Evolutionary conservation across 2,888 invertebrate species (phyloP).

Genomic region (Perizoma affinitatum): DNA sequence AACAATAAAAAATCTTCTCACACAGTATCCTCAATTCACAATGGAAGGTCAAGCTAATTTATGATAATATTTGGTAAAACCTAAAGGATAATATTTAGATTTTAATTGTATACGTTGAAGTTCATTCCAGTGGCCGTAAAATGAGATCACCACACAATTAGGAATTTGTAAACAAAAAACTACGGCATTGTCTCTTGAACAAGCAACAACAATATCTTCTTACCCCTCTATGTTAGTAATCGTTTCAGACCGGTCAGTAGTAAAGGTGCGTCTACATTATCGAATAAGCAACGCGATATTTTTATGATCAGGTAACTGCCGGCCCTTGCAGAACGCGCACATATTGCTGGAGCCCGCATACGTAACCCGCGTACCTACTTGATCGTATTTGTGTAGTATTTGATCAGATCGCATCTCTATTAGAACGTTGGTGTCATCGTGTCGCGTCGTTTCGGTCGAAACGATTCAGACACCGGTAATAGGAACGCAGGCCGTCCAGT

Average conservation of each 20-base stretch:
- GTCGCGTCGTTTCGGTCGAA: neutral
- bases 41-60: conserved; percentile 26
- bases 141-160: conserved; percentile 21
- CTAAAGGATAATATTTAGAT: conserved; percentile 22
- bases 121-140: conserved; percentile 7
- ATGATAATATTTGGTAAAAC: conserved; percentile 20
- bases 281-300: too few species aligned
- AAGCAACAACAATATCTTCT: conserved; percentile 14
- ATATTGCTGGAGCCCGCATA: too few species aligned
- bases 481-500: conserved; percentile 32
- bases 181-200: conserved; percentile 14
- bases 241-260: conserved; percentile 7
- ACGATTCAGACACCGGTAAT: conserved; percentile 5
- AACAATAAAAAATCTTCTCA: conserved; percentile 28
- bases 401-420: conserved; percentile 1
- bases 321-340: too few species aligned
- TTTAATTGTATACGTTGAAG: neutral
- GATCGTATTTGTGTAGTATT: too few species aligned
- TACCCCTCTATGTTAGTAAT: conserved; percentile 11
- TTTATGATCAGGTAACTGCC: too few species aligned
- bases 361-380: neutral
- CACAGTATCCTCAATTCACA: conserved; percentile 10
- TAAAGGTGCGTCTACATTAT: conserved; percentile 20
- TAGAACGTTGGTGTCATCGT: neutral
- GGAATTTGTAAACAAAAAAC: conserved; percentile 22